phyloP scores from a whole-genome alignment of 2,797 vertebrate species.

The Brotula barbata region DNA sequence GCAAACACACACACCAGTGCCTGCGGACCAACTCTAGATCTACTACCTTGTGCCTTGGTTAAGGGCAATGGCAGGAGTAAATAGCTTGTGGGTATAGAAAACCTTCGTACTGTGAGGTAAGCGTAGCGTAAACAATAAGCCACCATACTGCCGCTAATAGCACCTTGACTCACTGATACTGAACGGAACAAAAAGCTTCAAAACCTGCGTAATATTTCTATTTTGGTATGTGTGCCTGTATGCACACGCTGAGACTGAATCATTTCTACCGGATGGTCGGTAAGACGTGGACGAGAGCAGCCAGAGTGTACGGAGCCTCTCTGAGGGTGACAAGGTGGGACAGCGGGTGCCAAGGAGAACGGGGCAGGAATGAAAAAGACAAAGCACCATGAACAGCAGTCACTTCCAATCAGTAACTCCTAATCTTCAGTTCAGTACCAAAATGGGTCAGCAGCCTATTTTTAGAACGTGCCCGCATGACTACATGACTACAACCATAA shows the following conservation, averaged over 20 bases:
- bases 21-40: no score
- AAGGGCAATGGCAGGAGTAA: no score
- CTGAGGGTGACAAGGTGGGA: constrained; percentile 33
- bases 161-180: constrained; percentile 13
- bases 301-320: constrained; percentile 17
- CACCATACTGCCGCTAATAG: no score
- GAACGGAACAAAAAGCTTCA: no score
- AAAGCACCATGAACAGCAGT: constrained; percentile 48
- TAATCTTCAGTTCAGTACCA: constrained; percentile 18
- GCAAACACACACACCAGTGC: no score
- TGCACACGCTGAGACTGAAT: constrained; percentile 8
- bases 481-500: constrained; percentile 5
- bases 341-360: constrained; percentile 27
- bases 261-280: constrained; percentile 3
- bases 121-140: no score
- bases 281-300: constrained; percentile 13
- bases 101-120: no score
- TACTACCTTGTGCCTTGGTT: no score
- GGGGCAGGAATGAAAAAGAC: constrained; percentile 45
- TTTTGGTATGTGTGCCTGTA: constrained; percentile 15
- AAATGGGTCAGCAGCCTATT: constrained; percentile 50
- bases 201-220: no score
- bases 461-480: constrained; percentile 20
- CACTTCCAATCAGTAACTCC: constrained; percentile 48
- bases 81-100: no score